Evolutionary conservation across 2,797 vertebrate species (phyloP).

Genomic region (Sebastes reedi): DNA sequence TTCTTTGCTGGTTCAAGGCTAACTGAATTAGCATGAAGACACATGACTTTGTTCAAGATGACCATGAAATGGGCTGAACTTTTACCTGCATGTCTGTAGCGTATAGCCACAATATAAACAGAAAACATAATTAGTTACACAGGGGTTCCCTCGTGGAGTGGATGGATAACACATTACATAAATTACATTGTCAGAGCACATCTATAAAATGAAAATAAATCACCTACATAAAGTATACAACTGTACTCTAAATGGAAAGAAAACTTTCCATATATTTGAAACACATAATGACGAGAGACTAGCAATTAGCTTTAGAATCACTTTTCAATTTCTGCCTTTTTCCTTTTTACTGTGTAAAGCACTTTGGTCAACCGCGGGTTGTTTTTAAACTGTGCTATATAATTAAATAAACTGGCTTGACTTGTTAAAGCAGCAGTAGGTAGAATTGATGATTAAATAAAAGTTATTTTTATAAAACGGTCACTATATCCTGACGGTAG

Average conservation of each 20-base stretch:
- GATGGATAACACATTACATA: constrained; percentile 7
- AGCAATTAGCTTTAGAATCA: not conserved
- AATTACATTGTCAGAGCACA: not conserved
- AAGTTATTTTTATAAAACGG: too few species aligned
- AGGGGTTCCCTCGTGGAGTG: not conserved
- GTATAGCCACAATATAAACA: constrained; percentile 44
- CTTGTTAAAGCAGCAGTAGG: not conserved
- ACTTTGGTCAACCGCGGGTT: not conserved
- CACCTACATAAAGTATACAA: not conserved
- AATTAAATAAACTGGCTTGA: too few species aligned
- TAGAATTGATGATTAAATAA: not conserved
- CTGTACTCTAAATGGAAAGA: not conserved
- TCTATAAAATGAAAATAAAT: not conserved
- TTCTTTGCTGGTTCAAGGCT: constrained; percentile 39
- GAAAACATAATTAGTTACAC: constrained; percentile 32
- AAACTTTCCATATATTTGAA: not conserved
- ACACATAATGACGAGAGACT: not conserved
- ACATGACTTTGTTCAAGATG: constrained; percentile 34
- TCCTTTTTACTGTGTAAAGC: not conserved
- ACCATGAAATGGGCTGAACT: constrained; percentile 47
- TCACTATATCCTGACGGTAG: too few species aligned
- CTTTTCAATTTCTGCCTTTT: not conserved
- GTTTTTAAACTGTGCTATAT: not conserved
- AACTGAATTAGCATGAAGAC: constrained; percentile 48
- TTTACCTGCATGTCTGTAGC: constrained; percentile 32